Evolutionary conservation across 2,113 vertebrate genomes (phyloP), one percentile per base, ranked within the genome.

Genomic region (Pluvialis apricaria): DNA sequence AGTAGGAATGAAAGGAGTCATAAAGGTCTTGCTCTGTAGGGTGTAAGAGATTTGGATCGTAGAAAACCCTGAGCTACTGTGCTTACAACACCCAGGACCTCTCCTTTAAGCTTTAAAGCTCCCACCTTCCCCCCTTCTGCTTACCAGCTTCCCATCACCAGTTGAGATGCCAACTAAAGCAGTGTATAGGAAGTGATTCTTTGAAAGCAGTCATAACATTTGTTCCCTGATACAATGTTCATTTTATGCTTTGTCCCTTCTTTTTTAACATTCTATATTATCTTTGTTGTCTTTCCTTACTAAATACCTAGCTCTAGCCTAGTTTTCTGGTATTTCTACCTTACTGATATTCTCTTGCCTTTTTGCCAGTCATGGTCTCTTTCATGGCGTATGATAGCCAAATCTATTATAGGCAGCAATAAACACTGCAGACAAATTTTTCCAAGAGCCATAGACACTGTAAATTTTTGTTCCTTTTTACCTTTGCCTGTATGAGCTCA

Each of bases 361-460:
- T 95, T 93, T 95, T 91, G 72, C 90, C 83, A 90, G 71, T 90
- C 70, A 49, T 95, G 93, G 87, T 95, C 58, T 88, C 89, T 86
- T 95, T 95, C 86, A 71, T 95, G 85, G 60, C 73, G 82, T 85
- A 62, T 47, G 64, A 82, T 89, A 96, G 62, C 80, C 91, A 47
- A 92, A 90, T 92, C 68, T 71, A 57, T 51, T 72, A 79, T 5
- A 95, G 69, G 65, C 66, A 76, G 65, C 93, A 95, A 88, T 81
- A 92, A 95, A 62, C 75, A 57, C 90, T 88, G 86, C 45, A 85
- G 88, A 62, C 73, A 82, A 6, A 3, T 78, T 82, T 84, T 78
- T 25, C 10, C 4, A 0, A 20, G 62, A 82, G n/a, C 49, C n/a
- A 34, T 7, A 79, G 94, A 52, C 52, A 26, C 24, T 36, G 28